These are phyloP conservation scores for Micropoecilia bifurca DNA, from an alignment of 2,797 vertebrate species.

Conservation along the genomic window DNA sequence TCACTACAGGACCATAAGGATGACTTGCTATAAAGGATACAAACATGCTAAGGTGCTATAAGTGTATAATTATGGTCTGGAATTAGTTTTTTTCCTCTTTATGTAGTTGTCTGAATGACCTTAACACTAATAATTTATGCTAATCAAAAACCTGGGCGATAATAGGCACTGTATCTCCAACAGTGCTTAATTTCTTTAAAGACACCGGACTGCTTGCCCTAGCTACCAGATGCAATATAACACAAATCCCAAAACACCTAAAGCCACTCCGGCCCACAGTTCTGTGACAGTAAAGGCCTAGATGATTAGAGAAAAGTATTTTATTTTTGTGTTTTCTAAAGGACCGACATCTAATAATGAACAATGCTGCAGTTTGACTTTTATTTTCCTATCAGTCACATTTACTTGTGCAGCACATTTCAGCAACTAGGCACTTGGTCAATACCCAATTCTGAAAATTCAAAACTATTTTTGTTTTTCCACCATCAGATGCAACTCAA, in stretches of 20 bases:
- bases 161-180: conserved; percentile 12
- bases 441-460: neutral
- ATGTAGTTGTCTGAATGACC: neutral
- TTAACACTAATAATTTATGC: conserved; percentile 12
- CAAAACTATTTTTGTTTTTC: neutral
- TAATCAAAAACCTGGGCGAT: conserved; percentile 9
- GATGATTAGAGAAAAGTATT: neutral
- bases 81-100: neutral
- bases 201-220: conserved; percentile 18
- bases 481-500: neutral
- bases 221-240: conserved; percentile 9
- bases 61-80: neutral
- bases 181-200: neutral
- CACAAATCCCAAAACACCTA: neutral
- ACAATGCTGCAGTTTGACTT: neutral
- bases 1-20: conserved; percentile 11
- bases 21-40: neutral
- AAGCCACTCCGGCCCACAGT: conserved; percentile 5
- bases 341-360: neutral
- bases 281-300: conserved; percentile 20
- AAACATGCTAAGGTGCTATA: neutral
- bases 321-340: neutral
- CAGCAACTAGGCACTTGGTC: no score
- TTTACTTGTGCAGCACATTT: no score
- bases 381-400: neutral